Conservation (phyloP, 2,113 vertebrate species). For the Scomber colias region DNA sequence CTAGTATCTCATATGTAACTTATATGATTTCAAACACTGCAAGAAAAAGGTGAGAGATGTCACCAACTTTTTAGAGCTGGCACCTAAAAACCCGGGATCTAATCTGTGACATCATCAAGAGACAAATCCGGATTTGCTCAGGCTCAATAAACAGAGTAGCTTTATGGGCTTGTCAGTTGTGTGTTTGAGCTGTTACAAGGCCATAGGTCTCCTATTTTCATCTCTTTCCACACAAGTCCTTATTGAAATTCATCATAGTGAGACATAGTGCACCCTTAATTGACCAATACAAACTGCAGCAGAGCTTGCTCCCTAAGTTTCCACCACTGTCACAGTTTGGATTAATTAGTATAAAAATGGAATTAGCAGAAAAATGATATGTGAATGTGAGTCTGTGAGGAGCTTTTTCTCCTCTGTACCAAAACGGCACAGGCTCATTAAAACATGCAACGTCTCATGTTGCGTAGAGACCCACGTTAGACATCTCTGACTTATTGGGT, state of each 20-base stretch:
- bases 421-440: slow-evolving; percentile 38
- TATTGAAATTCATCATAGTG: slow-evolving; percentile 8
- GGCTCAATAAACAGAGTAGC: slow-evolving; percentile 15
- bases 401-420: neutral
- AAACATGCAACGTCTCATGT: slow-evolving; percentile 23
- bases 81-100: neutral
- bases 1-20: neutral
- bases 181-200: slow-evolving; percentile 38
- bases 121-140: neutral
- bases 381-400: neutral
- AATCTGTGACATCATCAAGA: neutral
- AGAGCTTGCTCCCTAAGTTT: slow-evolving; percentile 13
- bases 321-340: slow-evolving; percentile 10
- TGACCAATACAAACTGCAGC: slow-evolving; percentile 10
- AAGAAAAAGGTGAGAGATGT: neutral
- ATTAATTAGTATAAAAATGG: slow-evolving; percentile 23
- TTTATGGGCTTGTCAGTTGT: slow-evolving; percentile 33
- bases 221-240: neutral
- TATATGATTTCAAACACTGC: neutral
- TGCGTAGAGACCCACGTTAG: neutral
- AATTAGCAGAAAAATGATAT: neutral
- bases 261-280: slow-evolving; percentile 1
- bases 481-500: neutral
- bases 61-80: neutral
- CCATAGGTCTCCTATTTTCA: neutral